Evolutionary conservation across 2,113 vertebrate species (phyloP).

Genomic region (Cettia cetti): DNA sequence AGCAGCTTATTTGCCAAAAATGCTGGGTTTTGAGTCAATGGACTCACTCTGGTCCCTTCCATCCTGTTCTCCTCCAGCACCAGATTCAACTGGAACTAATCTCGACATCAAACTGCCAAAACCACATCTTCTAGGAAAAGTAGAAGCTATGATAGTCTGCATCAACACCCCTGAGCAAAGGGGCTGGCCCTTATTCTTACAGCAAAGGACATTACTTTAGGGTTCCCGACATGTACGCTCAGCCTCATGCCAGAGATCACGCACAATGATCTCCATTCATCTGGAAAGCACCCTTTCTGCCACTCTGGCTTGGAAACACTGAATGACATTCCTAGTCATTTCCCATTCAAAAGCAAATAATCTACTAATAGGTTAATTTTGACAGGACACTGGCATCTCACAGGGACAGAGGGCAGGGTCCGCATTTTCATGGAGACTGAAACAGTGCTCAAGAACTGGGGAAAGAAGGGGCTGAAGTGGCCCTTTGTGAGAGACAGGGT

Average conservation of each 20-base stretch:
- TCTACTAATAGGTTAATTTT: constrained; percentile 41
- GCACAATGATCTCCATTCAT: constrained; percentile 15
- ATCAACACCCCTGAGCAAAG: neutral
- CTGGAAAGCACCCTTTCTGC: neutral
- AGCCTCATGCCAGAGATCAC: neutral
- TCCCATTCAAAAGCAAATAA: constrained; percentile 29
- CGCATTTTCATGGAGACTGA: neutral
- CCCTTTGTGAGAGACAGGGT: neutral
- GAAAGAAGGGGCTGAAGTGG: neutral
- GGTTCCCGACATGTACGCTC: neutral
- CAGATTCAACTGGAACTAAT: neutral
- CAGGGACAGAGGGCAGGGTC: neutral
- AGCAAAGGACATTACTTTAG: neutral
- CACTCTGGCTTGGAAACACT: neutral
- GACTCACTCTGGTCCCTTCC: neutral
- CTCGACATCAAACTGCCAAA: neutral
- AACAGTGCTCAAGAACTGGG: neutral
- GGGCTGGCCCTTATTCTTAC: neutral
- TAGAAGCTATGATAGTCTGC: neutral
- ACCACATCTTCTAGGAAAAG: neutral
- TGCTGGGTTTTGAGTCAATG: accelerated
- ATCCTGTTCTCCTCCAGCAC: neutral
- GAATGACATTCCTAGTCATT: neutral
- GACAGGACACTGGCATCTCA: constrained; percentile 24
- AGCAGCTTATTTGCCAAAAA: neutral